A percentile compares a stretch with the other conserved stretches of the same genome.
Evolutionary conservation across 2,797 vertebrate genomes (phyloP).

Genomic region (Dipus sagitta): DNA sequence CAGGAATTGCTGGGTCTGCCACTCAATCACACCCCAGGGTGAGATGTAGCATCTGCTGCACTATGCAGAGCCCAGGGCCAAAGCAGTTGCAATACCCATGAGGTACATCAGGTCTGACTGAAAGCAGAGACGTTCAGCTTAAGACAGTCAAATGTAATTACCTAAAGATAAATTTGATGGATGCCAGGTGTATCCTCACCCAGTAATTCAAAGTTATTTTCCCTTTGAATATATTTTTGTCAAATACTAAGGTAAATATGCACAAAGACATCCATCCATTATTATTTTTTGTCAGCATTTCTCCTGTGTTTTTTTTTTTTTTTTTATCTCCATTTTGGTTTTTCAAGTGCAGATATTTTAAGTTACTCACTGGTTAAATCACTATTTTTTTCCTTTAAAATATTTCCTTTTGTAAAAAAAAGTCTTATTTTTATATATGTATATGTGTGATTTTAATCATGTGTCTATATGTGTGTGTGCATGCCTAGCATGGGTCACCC

Average conservation of each 20-base stretch:
- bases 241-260: background rate
- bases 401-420: no score
- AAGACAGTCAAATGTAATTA: conserved; percentile 67
- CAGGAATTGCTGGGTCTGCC: conserved; percentile 31
- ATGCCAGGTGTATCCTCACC: background rate
- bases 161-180: conserved; percentile 59
- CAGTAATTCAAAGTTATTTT: conserved; percentile 16
- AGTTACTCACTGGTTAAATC: background rate
- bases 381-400: background rate
- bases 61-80: background rate
- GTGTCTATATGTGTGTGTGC: no score
- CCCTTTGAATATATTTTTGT: background rate
- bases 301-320: background rate
- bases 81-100: conserved; percentile 31
- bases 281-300: conserved; percentile 16
- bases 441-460: no score
- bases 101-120: conserved; percentile 57
- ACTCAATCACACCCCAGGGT: conserved; percentile 49
- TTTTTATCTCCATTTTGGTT: background rate
- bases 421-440: no score
- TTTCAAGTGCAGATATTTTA: background rate
- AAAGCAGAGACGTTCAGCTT: conserved; percentile 46
- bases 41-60: conserved; percentile 65
- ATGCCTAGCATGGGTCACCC: no score
- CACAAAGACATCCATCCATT: background rate